Evolutionary conservation across 2,888 invertebrate genomes (phyloP), one percentile per base, ranked within the genome.

Genomic region (Heliconius erato): DNA sequence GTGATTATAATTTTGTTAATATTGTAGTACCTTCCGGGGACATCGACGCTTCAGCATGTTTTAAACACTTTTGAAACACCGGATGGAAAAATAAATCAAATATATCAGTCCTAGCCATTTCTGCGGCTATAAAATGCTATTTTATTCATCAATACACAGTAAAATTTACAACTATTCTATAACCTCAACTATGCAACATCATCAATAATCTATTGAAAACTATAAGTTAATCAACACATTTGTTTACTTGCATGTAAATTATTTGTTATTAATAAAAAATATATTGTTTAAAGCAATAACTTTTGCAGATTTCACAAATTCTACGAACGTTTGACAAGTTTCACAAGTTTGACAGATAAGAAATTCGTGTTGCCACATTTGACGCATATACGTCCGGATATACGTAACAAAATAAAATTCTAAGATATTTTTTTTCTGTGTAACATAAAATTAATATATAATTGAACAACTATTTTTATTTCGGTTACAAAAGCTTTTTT

Each of bases 41-140:
- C 83, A 92, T 87, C 79, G 92, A 89, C 83, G 94, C 91, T 89
- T 96, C 96, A 26, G 95, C 96, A 90, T 96, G 96, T 90, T 92
- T 94, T 87, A 96, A 91, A 89, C 96, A 96, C 91, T 96, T 96
- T 94, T 96, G 96, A 87, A 96, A 96, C 84, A 96, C 93, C 83
- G 96, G 96, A 90, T 96, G 96, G 84, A 96, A 96, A 91, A 96
- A 96, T 85, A 96, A 91, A 92, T 96, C 96, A 88, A 96, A 96
- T 86, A 96, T 91, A 89, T 96, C 96, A 88, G 94, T 95, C 89
- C 94, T 93, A 90, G 96, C 95, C 96, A 96, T 96, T 88, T 86
- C 88, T 89, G 90, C 86, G 87, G 89, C 88, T 88, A 88, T 88
- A 86, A 88, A 89, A 88, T 85, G 88, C 87, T 87, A 87, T 87